These are phyloP conservation scores for Zaprionus obscuricornis DNA, from an alignment of 2,888 invertebrate species.

Conservation along the genomic window DNA sequence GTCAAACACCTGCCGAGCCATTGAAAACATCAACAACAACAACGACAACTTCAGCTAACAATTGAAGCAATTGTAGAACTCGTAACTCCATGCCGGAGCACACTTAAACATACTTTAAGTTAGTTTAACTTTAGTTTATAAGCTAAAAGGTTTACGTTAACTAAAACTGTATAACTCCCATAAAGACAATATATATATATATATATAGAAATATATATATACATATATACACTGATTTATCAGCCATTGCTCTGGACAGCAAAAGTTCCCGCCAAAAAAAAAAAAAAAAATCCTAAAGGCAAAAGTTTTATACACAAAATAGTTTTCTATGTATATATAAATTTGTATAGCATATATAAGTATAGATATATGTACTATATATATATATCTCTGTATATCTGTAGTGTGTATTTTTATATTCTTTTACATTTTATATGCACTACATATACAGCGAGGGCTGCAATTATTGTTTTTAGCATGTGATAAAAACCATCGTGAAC, in stretches of 20 bases:
- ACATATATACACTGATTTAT: constrained; percentile 29
- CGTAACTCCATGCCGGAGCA: constrained; percentile 20
- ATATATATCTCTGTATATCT: neutral
- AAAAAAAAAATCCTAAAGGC: no score
- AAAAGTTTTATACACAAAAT: constrained; percentile 11
- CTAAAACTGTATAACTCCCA: constrained; percentile 12
- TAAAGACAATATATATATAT: no score
- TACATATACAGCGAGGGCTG: constrained; percentile 49
- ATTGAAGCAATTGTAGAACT: constrained; percentile 37
- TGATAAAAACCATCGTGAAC: no score
- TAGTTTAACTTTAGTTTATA: constrained; percentile 22
- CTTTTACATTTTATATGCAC: constrained; percentile 27
- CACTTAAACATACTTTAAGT: constrained; percentile 43
- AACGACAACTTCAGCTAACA: constrained; percentile 22
- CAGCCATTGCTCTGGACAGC: constrained; percentile 12
- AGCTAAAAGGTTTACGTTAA: constrained; percentile 14
- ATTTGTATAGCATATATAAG: neutral
- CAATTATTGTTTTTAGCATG: neutral
- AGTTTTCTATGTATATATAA: constrained; percentile 6
- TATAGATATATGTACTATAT: constrained; percentile 6
- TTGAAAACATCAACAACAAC: constrained; percentile 21
- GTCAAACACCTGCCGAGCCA: constrained; percentile 29
- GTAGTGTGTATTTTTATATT: neutral
- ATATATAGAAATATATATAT: no score
- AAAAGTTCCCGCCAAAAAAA: constrained; percentile 60